Evolutionary conservation across 2,113 vertebrate genomes (phyloP).

Genomic region (Sebastes schlegelii): DNA sequence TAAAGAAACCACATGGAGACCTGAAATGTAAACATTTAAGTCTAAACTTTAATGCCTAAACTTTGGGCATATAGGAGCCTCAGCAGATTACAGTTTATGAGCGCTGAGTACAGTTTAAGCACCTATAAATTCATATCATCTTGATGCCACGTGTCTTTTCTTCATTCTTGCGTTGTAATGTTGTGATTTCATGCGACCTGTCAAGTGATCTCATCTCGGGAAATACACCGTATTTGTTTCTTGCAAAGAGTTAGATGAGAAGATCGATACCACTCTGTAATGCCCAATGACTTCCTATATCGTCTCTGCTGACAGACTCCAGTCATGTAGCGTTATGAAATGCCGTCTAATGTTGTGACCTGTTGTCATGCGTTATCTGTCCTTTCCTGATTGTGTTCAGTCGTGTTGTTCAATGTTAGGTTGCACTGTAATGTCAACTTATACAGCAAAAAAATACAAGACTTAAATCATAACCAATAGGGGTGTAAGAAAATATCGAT

Average conservation of each 20-base stretch:
- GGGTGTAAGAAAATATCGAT: too few relatives aligned
- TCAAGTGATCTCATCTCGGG: not conserved
- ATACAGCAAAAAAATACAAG: not conserved
- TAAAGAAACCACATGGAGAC: not conserved
- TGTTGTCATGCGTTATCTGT: not conserved
- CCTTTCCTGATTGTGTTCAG: too few relatives aligned
- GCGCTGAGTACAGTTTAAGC: not conserved
- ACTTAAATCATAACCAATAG: too few relatives aligned
- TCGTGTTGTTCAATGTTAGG: not conserved
- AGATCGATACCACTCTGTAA: too few relatives aligned
- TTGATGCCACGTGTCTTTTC: too few relatives aligned
- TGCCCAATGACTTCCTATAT: not conserved
- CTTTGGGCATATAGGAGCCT: not conserved
- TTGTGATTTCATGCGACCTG: not conserved
- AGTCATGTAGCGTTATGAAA: not conserved
- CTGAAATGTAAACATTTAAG: not conserved
- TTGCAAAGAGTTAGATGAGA: too few relatives aligned
- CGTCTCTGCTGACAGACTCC: not conserved
- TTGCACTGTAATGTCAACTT: not conserved
- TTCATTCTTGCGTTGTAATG: not conserved
- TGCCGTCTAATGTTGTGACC: not conserved
- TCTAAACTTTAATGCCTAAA: too few relatives aligned
- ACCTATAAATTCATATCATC: too few relatives aligned
- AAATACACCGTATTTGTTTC: too few relatives aligned
- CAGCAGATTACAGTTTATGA: not conserved